A percentile compares a stretch with the other conserved stretches of the same genome.
Conservation (phyloP, 2,113 vertebrate genomes). For the Pterocles gutturalis region DNA sequence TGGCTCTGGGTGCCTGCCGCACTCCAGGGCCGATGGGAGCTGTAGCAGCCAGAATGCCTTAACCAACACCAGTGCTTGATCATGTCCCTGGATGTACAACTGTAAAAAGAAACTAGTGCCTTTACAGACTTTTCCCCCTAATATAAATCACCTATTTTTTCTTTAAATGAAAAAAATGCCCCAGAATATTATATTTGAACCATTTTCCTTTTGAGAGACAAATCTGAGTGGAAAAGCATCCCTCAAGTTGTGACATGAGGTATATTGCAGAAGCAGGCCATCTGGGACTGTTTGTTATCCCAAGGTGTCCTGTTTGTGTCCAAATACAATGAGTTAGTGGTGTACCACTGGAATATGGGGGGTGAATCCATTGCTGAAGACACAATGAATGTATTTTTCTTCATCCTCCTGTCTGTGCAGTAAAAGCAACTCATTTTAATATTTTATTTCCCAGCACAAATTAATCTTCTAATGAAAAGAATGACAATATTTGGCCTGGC, state of each 20-base stretch:
- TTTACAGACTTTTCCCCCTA: neutral
- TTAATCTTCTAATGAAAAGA: slow-evolving; percentile 32
- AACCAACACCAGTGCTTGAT: neutral
- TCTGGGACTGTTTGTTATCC: slow-evolving; percentile 4
- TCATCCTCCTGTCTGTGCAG: neutral
- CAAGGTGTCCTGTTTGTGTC: slow-evolving; percentile 12
- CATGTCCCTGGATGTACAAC: neutral
- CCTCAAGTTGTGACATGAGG: neutral
- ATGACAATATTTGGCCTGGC: slow-evolving; percentile 35
- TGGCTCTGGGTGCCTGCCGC: neutral
- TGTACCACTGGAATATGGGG: neutral
- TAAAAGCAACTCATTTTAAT: neutral
- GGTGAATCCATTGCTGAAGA: neutral
- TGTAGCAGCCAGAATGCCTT: neutral
- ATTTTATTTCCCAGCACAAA: slow-evolving; percentile 21
- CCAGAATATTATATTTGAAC: neutral
- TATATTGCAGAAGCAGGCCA: neutral
- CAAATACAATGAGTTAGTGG: slow-evolving; percentile 23
- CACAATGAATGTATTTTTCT: neutral
- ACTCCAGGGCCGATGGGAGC: neutral
- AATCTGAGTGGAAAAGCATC: neutral
- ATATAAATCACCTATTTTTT: neutral
- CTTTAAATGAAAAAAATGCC: neutral
- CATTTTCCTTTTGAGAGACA: slow-evolving; percentile 3
- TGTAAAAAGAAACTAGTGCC: neutral